Evolutionary conservation across 1,140 invertebrate genomes (phyloP), one percentile per base, ranked within the genome.

Genomic region (Popillia japonica): DNA sequence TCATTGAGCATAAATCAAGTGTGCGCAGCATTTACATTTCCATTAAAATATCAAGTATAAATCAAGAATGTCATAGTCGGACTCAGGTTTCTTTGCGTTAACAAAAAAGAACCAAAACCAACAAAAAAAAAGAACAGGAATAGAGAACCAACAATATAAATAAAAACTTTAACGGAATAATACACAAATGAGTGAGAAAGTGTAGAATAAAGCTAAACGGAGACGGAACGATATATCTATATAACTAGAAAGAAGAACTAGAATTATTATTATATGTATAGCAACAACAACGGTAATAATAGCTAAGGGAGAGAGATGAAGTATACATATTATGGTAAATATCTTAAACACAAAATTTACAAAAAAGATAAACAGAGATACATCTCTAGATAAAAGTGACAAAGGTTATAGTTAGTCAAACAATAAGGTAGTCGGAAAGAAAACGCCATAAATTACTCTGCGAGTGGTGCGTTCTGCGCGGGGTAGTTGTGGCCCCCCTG

Each of bases 331-430:
- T 81, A 83, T 83, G 79, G 80, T 83, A 83, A 85, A 85, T 81
- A 81, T 83, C 83, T 80, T 83, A 83, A 85, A 84, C 83, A 84
- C 79, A 84, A 85, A 85, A 85, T 85, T 84, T 82, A 84, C 83
- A 83, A 82, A 68, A 68, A 83, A 83, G 83, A 84, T 84, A 84
- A 85, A 80, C 80, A 77, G 23, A 85, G 84, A 85, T 85, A 85
- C 84, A 85, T 82, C 82, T 81, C 80, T 81, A 84, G 84, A 85
- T 85, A 85, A 85, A 79, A 79, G 81, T 86, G 84, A 85, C 83
- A 84, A 82, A 86, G 83, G 82, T 84, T 84, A 84, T 84, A 84
- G 84, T 85, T 84, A 83, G 81, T 83, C 83, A 84, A 86, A 85
- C 84, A 86, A 85, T 86, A 84, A 86, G 84, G 84, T 84, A 83